These are phyloP conservation scores for Lepidiolamprologus cunningtoni DNA, from an alignment of 2,113 vertebrate genomes.

Conservation along the genomic window DNA sequence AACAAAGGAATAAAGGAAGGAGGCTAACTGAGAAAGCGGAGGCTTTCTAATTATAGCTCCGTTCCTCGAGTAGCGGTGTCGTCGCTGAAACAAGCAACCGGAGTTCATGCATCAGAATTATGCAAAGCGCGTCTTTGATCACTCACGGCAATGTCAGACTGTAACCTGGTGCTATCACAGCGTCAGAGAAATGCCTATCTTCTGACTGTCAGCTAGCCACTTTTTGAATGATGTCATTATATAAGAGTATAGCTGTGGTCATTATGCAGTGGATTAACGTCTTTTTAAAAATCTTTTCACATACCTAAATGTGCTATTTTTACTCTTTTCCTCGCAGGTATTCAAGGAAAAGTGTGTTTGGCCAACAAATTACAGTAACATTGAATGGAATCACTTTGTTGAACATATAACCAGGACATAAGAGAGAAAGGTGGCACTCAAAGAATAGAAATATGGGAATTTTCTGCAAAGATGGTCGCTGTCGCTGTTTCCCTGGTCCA, in stretches of 20 bases:
- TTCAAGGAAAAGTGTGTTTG: background rate
- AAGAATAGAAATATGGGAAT: background rate
- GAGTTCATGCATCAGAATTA: slow-evolving; percentile 41
- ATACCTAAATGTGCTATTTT: background rate
- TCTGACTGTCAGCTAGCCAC: background rate
- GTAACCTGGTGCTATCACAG: background rate
- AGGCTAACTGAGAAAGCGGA: background rate
- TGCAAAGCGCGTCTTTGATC: slow-evolving; percentile 51
- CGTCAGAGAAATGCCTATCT: background rate
- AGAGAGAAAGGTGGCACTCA: background rate
- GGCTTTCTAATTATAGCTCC: slow-evolving; percentile 49
- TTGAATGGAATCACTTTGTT: background rate
- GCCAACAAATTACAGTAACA: background rate
- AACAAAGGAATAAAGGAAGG: slow-evolving; percentile 41
- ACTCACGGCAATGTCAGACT: background rate
- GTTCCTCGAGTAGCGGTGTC: background rate
- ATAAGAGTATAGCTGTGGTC: background rate
- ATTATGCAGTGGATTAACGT: background rate
- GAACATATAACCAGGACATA: background rate
- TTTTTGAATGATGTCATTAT: background rate
- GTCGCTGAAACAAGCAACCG: background rate
- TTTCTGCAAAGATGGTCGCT: background rate
- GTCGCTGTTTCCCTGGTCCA: background rate
- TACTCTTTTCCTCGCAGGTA: background rate
- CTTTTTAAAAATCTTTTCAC: background rate